phyloP scores from a whole-genome alignment of 1,140 invertebrate species.

The Ostrea edulis region DNA sequence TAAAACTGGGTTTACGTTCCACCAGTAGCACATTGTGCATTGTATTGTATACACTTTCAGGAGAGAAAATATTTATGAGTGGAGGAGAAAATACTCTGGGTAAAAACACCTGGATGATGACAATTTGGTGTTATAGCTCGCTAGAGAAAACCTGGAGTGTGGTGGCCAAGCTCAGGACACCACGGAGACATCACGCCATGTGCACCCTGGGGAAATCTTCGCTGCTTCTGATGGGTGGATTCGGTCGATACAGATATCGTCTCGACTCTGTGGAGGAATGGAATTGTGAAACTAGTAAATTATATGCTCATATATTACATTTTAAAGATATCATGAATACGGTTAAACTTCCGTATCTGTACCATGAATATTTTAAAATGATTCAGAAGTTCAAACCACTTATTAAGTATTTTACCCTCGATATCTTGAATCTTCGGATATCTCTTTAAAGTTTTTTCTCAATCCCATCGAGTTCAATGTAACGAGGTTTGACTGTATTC shows the following conservation, averaged over 20 bases:
- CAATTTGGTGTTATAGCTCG: conserved; percentile 3
- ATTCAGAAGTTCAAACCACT: too few relatives aligned
- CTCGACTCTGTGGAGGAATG: conserved; percentile 2
- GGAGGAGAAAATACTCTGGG: conserved; percentile 29
- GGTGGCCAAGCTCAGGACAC: background rate
- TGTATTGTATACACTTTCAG: background rate
- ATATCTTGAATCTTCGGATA: too few relatives aligned
- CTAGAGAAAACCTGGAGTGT: conserved; percentile 5
- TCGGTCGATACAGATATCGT: conserved; percentile 3
- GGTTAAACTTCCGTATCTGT: too few relatives aligned
- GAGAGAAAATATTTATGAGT: conserved; percentile 23
- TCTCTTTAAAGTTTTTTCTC: too few relatives aligned
- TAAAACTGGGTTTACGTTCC: too few relatives aligned
- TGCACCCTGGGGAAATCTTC: background rate
- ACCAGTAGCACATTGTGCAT: too few relatives aligned
- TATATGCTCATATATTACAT: background rate
- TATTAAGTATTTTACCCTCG: too few relatives aligned
- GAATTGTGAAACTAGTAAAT: conserved; percentile 1
- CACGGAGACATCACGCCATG: conserved; percentile 23
- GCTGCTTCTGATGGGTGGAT: conserved; percentile 18
- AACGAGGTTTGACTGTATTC: too few relatives aligned
- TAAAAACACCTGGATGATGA: conserved; percentile 12
- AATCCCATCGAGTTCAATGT: too few relatives aligned
- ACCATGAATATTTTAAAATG: too few relatives aligned
- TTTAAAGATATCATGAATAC: too few relatives aligned